Percentiles rank a stretch among this genome's conserved stretches.
Conservation (phyloP, 2,797 vertebrate genomes). For the Heteromormyrus szaboi region DNA sequence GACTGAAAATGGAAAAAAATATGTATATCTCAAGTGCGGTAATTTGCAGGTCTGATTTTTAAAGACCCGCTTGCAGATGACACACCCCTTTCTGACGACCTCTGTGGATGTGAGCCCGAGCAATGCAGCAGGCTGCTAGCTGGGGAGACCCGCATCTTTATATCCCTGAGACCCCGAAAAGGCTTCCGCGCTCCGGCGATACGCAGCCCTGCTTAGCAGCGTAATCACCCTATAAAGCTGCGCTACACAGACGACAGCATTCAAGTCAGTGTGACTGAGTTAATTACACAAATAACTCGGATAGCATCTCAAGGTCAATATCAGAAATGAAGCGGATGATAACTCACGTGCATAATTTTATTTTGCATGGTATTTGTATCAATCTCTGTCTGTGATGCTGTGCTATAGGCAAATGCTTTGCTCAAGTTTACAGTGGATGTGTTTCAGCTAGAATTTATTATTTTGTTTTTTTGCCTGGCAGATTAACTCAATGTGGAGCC, state of each 20-base stretch:
- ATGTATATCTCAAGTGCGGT: neutral
- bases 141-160: neutral
- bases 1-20: neutral
- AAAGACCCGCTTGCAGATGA: neutral
- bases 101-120: neutral
- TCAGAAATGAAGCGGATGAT: neutral
- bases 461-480: neutral
- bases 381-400: neutral
- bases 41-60: neutral
- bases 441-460: neutral
- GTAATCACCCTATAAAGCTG: neutral
- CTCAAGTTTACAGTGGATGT: neutral
- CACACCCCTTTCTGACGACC: constrained; percentile 15
- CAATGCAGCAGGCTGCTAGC: constrained; percentile 7
- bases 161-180: neutral
- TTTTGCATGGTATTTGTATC: neutral
- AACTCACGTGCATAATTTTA: neutral
- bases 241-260: neutral
- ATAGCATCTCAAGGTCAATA: neutral
- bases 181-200: neutral
- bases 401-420: neutral
- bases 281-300: neutral
- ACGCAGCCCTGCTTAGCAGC: neutral
- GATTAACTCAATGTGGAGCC: neutral
- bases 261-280: neutral